Base-by-base conservation (phyloP, 1,140 invertebrate species). In the Thaumatotibia leucotreta region DNA sequence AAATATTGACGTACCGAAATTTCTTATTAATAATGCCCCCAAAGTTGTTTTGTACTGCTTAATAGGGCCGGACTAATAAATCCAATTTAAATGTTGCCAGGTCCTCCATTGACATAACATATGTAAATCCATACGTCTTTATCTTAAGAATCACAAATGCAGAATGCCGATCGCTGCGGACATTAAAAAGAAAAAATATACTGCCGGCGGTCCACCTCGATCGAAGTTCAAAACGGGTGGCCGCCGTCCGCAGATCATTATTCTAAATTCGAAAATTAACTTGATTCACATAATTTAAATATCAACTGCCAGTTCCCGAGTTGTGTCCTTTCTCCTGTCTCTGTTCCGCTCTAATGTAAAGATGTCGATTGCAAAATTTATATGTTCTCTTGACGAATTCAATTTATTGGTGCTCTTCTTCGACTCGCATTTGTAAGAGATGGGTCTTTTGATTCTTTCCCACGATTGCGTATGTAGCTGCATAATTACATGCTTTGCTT, bases 101-200 rank as follows among this genome's bases (percentile, higher is more conserved):
- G 85, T 84, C 86, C 82, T 81, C 81, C 78, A 65, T 74, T 88
- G 83, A 85, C 81, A 88, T 87, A 85, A 88, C 84, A 87, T 89
- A 89, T 90, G 88, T 90, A 85, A 88, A 90, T 90, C 72, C 80
- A 90, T 88, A 90, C 88, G 71, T 86, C 83, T 89, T 88, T 88
- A 88, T 88, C 86, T 86, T 83, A 73, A 77, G 77, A 82, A 89
- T 89, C 86, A 82, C 82, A 86, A 86, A 84, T 82, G 83, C 84
- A 76, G 73, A 80, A 77, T 67, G 78, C 76, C 80, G 79, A 84
- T 83, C 75, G 77, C 77, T 74, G 70, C 76, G 79, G 75, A 78
- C 75, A 76, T 71, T 65, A 65, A 82, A 82, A 79, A 82, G 76
- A 73, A 74, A 64, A 71, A 74, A 68, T n/a, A 76, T 74, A 72